Conservation (phyloP, 2,113 vertebrate species). For the Passer montanus region DNA sequence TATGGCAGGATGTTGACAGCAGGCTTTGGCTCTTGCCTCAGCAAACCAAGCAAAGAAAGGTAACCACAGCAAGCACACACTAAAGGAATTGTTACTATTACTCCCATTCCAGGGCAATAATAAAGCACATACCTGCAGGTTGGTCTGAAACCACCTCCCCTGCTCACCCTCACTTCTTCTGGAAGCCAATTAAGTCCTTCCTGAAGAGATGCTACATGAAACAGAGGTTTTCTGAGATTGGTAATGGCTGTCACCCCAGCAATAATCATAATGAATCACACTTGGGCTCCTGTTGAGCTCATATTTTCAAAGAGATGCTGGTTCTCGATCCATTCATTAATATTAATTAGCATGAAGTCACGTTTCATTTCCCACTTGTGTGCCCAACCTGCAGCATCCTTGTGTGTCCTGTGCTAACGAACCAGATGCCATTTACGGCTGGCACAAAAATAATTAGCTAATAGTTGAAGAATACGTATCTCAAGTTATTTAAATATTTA, state of each 20-base stretch:
- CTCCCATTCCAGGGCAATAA: not conserved
- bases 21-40: not conserved
- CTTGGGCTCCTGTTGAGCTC: constrained; percentile 37
- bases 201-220: constrained; percentile 5
- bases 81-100: not conserved
- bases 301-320: constrained; percentile 44
- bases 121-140: not conserved
- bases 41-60: not conserved
- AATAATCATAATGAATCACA: constrained; percentile 61
- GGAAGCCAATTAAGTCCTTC: constrained; percentile 53
- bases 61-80: not conserved
- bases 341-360: constrained; percentile 61
- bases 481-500: constrained; percentile 67
- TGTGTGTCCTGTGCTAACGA: constrained; percentile 29
- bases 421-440: constrained; percentile 44
- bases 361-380: constrained; percentile 38
- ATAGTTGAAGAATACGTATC: constrained; percentile 48
- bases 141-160: not conserved
- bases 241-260: constrained; percentile 49
- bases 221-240: constrained; percentile 15
- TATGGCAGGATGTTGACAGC: not conserved
- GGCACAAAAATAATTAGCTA: constrained; percentile 67
- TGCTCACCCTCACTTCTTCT: not conserved
- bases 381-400: constrained; percentile 46
- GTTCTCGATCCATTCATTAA: constrained; percentile 42